Percentiles rank a stretch among this genome's conserved stretches.
These are phyloP conservation scores for Rhyacichthys aspro DNA, from an alignment of 2,797 vertebrate genomes.

Conservation along the genomic window DNA sequence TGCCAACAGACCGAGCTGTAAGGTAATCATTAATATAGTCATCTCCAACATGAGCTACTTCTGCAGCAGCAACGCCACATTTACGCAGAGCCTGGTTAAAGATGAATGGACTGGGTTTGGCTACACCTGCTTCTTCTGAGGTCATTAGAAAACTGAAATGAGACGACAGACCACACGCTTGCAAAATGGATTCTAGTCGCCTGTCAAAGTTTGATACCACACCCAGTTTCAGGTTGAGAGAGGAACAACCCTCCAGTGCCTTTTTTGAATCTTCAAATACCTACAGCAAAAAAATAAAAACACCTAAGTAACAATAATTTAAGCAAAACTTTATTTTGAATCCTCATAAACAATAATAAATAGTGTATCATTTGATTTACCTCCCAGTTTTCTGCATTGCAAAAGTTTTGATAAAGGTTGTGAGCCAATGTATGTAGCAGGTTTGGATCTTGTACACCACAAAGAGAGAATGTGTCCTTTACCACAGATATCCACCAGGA, in stretches of 20 bases:
- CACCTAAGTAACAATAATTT: constrained; percentile 5
- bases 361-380: constrained; percentile 57
- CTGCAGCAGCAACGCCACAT: constrained; percentile 62
- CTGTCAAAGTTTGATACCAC: constrained; percentile 94
- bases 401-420: constrained; percentile 87
- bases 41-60: constrained; percentile 88
- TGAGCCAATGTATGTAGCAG: constrained; percentile 75
- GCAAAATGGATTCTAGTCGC: constrained; percentile 84
- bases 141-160: constrained; percentile 91
- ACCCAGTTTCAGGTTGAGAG: constrained; percentile 83
- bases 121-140: constrained; percentile 84
- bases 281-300: constrained; percentile 50
- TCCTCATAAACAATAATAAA: neutral
- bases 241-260: constrained; percentile 78
- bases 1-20: constrained; percentile 83
- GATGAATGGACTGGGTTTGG: constrained; percentile 87
- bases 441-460: constrained; percentile 74
- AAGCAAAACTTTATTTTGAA: neutral
- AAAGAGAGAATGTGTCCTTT: constrained; percentile 82
- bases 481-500: constrained; percentile 89
- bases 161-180: constrained; percentile 76
- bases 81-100: constrained; percentile 83
- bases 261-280: constrained; percentile 82
- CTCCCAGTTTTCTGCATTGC: constrained; percentile 85
- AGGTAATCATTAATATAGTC: constrained; percentile 86